Evolutionary conservation across 1,140 invertebrate genomes (phyloP), one percentile per base, ranked within the genome.

Genomic region (Holotrichia oblita): DNA sequence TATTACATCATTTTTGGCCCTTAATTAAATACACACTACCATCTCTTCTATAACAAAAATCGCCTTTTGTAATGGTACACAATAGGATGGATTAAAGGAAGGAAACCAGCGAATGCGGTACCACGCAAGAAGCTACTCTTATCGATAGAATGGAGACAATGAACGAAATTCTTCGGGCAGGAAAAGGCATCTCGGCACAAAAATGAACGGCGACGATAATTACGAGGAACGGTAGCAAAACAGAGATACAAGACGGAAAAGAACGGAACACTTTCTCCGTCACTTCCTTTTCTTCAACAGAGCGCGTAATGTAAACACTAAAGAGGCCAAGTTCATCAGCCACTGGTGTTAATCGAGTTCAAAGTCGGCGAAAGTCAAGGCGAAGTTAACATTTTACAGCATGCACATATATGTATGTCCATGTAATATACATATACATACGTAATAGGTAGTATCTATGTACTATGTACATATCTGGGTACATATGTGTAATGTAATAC

Each of bases 281-380:
- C 22, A 69, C 61, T 69, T 69, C 61, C 61, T 69, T 20, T 34
- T 27, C 61, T 34, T 27, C 61, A 22, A 27, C 27, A 34, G 27
- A 34, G 22, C 61, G 61, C 8, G 22, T 34, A 12, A 34, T 27
- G 22, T 14, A 34, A 69, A 69, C 61, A 34, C 27, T 78, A 78
- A 78, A 78, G 61, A 80, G 79, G 79, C 76, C 79, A 78, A 78
- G 79, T 78, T 78, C 79, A 74, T 78, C 77, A 76, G 75, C 69
- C 41, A 64, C 69, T 61, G 72, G 40, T 69, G 61, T 78, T 78
- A 78, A 80, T 80, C 77, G 79, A 80, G 79, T 80, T 77, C 77
- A 80, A 80, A 80, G 77, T 75, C 76, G 73, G 77, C 77, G 79
- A 77, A 74, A 80, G 69, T 55, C 79, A 61, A 77, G 42, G 69